A percentile compares a stretch with the other conserved stretches of the same genome.
These are phyloP conservation scores for Drosophila sordidula DNA, from an alignment of 2,888 invertebrate species.

Conservation along the genomic window DNA sequence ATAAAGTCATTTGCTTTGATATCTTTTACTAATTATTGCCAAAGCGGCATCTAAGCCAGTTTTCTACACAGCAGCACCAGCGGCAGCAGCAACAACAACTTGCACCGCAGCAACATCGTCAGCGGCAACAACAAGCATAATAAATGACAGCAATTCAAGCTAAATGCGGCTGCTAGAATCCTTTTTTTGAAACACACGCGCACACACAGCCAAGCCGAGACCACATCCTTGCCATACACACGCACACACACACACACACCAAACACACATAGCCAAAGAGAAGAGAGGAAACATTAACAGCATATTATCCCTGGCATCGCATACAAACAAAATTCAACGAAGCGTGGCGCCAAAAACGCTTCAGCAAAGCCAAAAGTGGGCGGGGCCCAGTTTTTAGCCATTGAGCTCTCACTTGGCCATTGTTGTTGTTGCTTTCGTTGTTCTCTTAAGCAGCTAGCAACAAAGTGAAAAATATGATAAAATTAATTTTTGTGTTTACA, in stretches of 20 bases:
- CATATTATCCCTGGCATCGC: constrained; percentile 73
- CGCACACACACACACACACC: constrained; percentile 9
- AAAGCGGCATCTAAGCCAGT: constrained; percentile 73
- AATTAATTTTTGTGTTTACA: constrained; percentile 79
- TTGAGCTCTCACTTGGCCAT: constrained; percentile 30
- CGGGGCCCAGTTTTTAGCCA: constrained; percentile 25
- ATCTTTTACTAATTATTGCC: constrained; percentile 79
- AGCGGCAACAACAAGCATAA: constrained; percentile 66
- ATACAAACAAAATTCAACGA: constrained; percentile 74
- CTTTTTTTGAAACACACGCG: constrained; percentile 54
- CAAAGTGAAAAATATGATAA: constrained; percentile 78
- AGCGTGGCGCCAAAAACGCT: constrained; percentile 59
- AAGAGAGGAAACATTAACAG: constrained; percentile 71
- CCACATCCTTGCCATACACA: constrained; percentile 37
- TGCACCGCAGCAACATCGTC: constrained; percentile 37
- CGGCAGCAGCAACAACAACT: constrained; percentile 31
- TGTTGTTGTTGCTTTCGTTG: constrained; percentile 29
- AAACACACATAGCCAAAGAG: background rate
- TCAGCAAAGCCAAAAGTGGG: constrained; percentile 33
- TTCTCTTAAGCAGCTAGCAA: constrained; percentile 37
- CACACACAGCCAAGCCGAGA: constrained; percentile 12
- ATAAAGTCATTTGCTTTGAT: constrained; percentile 81
- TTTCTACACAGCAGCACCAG: constrained; percentile 43
- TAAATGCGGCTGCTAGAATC: constrained; percentile 75
- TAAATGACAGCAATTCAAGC: constrained; percentile 78